Conservation (phyloP, 2,797 vertebrate genomes). For the Platalea minor region DNA sequence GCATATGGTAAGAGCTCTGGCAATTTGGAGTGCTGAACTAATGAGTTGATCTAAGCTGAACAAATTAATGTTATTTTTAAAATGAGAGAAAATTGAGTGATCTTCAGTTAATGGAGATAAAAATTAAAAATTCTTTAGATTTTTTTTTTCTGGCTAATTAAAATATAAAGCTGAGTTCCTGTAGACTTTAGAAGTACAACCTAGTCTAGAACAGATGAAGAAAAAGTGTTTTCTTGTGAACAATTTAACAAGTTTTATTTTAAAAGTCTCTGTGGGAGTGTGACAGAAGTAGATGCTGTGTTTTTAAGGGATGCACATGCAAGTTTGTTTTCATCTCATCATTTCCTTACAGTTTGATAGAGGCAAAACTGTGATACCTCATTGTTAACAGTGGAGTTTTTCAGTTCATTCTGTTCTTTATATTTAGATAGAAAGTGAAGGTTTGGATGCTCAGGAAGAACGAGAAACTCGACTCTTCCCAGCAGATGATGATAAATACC, state of each 20-base stretch:
- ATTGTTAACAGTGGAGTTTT: not conserved
- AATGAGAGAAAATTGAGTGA: not conserved
- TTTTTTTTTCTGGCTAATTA: not conserved
- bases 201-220: not conserved
- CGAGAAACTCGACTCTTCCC: conserved; percentile 94
- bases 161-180: not conserved
- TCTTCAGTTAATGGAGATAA: not conserved
- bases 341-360: not conserved
- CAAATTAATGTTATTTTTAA: not conserved
- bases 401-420: not conserved
- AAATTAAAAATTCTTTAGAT: not conserved
- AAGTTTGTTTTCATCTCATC: not conserved
- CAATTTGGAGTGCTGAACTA: not conserved
- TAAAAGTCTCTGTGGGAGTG: not conserved
- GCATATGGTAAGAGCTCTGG: conserved; percentile 85
- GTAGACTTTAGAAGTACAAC: not conserved
- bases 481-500: conserved; percentile 83
- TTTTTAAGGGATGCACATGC: not conserved
- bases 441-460: conserved; percentile 83
- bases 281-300: not conserved
- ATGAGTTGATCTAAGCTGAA: not conserved
- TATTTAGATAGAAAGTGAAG: conserved; percentile 89
- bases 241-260: not conserved
- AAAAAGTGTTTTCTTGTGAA: not conserved
- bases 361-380: not conserved